These are phyloP conservation scores for Pituophis catenifer DNA, from an alignment of 2,113 vertebrate species.

Conservation along the genomic window DNA sequence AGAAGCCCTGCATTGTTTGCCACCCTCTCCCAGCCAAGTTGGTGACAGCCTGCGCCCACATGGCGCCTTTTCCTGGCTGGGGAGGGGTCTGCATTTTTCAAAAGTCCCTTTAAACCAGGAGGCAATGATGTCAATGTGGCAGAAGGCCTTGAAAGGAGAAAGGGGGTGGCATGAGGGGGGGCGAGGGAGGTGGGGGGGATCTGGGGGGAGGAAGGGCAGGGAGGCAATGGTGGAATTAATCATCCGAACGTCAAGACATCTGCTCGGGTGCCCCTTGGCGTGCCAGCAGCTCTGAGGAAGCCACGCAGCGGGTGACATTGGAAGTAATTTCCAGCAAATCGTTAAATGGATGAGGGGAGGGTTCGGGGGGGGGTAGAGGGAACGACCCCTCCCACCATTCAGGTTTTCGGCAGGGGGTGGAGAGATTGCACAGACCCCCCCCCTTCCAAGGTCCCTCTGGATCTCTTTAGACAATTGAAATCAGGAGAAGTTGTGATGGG, in stretches of 20 bases:
- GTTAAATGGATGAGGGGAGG: not conserved
- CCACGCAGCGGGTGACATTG: not conserved
- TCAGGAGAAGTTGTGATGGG: not conserved
- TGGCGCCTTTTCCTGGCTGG: not conserved
- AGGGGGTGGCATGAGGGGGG: not conserved
- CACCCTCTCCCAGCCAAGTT: not conserved
- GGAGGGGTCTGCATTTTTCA: not conserved
- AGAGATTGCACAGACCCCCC: not conserved
- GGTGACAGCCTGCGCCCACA: not conserved
- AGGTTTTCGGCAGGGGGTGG: not conserved
- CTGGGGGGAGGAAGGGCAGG: not conserved
- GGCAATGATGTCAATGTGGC: not conserved
- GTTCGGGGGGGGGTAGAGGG: rapidly evolving
- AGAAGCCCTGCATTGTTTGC: not conserved
- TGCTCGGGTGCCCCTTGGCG: not conserved
- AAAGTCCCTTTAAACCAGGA: not conserved
- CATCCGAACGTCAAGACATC: not conserved
- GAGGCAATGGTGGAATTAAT: not conserved
- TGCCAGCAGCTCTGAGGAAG: not conserved
- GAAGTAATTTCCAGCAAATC: not conserved
- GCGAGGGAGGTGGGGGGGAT: too few relatives aligned
- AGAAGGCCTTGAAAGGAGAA: not conserved
- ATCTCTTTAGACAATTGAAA: not conserved
- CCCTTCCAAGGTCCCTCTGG: not conserved
- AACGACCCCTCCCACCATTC: too few relatives aligned